phyloP scores from a whole-genome alignment of 2,888 invertebrate genomes.

The Gymnosoma rotundatum region DNA sequence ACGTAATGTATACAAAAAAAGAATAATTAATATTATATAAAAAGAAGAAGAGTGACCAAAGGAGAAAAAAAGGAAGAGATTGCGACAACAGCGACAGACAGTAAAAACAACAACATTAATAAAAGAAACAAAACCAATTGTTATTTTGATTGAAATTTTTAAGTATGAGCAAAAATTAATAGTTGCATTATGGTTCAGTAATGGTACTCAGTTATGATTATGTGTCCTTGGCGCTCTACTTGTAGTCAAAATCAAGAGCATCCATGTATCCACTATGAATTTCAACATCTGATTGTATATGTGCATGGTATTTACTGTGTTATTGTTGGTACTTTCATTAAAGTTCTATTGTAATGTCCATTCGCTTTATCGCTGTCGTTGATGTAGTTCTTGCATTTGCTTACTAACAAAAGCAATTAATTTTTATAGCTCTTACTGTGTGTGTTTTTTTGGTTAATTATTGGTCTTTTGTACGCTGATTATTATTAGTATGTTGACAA shows the following conservation, averaged over 20 bases:
- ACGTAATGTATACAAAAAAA: neutral
- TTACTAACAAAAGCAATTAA: conserved; percentile 60
- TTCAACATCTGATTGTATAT: neutral
- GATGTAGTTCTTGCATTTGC: conserved; percentile 15
- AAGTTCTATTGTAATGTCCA: conserved; percentile 16
- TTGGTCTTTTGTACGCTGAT: too few relatives aligned
- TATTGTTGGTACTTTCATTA: conserved; percentile 32
- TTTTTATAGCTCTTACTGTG: conserved; percentile 52
- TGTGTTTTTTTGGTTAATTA: too few relatives aligned
- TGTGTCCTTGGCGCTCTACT: conserved; percentile 6
- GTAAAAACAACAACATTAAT: neutral
- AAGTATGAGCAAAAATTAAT: conserved; percentile 54
- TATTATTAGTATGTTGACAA: too few relatives aligned
- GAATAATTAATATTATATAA: neutral
- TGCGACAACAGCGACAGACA: neutral
- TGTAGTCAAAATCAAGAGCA: neutral
- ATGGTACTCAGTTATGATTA: conserved; percentile 62
- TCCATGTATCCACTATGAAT: too few relatives aligned
- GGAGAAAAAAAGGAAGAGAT: neutral
- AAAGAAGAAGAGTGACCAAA: neutral
- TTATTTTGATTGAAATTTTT: conserved; percentile 64
- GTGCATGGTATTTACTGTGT: neutral
- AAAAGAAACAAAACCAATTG: conserved; percentile 44
- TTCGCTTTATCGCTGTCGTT: neutral
- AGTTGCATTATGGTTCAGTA: conserved; percentile 48